A percentile compares a stretch with the other conserved stretches of the same genome.
phyloP scores from a whole-genome alignment of 1,140 invertebrate genomes.

The Drosophila repletoides region DNA sequence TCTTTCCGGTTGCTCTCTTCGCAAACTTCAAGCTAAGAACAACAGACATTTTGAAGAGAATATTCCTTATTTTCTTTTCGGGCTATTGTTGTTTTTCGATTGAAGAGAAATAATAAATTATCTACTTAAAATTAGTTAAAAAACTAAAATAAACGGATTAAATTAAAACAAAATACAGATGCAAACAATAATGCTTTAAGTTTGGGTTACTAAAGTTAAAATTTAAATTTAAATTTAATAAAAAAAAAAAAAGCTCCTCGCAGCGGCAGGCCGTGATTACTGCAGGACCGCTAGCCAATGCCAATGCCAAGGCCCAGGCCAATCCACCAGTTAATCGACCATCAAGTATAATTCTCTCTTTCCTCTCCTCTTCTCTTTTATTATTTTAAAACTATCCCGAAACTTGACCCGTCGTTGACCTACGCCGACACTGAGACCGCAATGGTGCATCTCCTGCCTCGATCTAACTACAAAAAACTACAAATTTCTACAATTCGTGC shows the following conservation, averaged over 20 bases:
- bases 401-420: constrained; percentile 28
- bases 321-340: not conserved
- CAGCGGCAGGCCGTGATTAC: not conserved
- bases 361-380: no score
- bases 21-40: not conserved
- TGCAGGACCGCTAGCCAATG: constrained; percentile 9
- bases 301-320: no score
- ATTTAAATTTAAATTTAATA: constrained; percentile 38
- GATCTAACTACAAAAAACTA: constrained; percentile 69
- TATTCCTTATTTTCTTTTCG: constrained; percentile 15
- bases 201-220: constrained; percentile 53
- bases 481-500: constrained; percentile 40
- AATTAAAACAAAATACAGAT: constrained; percentile 74
- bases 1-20: not conserved
- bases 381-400: constrained; percentile 58
- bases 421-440: constrained; percentile 19
- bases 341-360: no score
- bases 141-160: constrained; percentile 72
- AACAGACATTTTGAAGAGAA: not conserved
- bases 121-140: constrained; percentile 81
- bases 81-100: not conserved
- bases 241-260: constrained; percentile 26
- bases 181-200: constrained; percentile 58
- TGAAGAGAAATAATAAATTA: constrained; percentile 76
- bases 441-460: constrained; percentile 10